These are phyloP conservation scores for Epinephelus cyanopodus DNA, from an alignment of 2,113 vertebrate species.

Conservation along the genomic window DNA sequence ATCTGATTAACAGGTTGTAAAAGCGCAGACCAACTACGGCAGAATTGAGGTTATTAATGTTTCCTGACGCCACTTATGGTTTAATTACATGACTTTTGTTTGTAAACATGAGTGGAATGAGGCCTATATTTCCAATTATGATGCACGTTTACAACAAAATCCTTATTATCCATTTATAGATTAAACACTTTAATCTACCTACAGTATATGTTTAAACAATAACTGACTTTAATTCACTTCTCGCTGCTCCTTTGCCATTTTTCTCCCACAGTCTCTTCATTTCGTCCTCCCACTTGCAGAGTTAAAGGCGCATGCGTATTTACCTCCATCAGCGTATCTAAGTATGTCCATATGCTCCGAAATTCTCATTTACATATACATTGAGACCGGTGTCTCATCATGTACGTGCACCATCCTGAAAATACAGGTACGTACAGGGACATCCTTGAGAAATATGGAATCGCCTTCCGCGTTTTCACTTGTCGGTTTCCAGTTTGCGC, in stretches of 20 bases:
- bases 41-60: neutral
- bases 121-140: neutral
- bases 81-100: slow-evolving; percentile 15
- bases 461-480: too few species aligned
- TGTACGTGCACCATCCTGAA: too few species aligned
- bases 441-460: too few species aligned
- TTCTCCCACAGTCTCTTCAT: slow-evolving; percentile 8
- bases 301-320: neutral
- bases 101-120: slow-evolving; percentile 5
- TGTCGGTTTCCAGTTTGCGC: too few species aligned
- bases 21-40: neutral
- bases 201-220: neutral
- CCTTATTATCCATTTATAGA: neutral
- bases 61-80: neutral
- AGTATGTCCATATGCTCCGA: too few species aligned
- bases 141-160: neutral
- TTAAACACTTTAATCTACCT: neutral
- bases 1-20: neutral
- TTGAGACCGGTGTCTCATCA: too few species aligned
- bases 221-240: neutral
- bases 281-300: slow-evolving; percentile 19
- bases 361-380: too few species aligned
- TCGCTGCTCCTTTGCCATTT: neutral
- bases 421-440: too few species aligned
- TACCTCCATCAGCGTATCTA: too few species aligned